These are phyloP conservation scores for Lypha dubia DNA, from an alignment of 2,888 invertebrate species.

Conservation along the genomic window DNA sequence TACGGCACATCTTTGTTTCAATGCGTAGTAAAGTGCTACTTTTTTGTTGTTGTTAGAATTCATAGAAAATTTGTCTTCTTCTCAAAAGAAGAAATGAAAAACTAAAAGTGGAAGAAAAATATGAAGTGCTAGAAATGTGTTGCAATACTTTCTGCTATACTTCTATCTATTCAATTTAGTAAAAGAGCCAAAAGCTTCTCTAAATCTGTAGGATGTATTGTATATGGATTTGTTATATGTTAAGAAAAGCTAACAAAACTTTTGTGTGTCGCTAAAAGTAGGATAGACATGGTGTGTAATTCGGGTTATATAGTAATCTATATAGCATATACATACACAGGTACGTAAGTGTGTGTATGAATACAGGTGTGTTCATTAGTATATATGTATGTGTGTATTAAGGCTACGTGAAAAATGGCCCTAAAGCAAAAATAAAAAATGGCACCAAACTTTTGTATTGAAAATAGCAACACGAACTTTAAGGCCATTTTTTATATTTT, in stretches of 20 bases:
- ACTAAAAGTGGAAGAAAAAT: conserved; percentile 46
- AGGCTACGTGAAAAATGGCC: no score
- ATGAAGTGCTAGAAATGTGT: conserved; percentile 53
- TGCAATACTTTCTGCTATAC: background rate
- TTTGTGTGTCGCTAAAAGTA: background rate
- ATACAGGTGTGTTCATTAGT: background rate
- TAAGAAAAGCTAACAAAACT: conserved; percentile 25
- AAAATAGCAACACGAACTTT: no score
- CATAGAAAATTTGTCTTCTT: conserved; percentile 58
- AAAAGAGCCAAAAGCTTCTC: conserved; percentile 40
- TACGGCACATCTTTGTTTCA: conserved; percentile 75
- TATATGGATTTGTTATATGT: conserved; percentile 10
- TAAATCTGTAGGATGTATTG: conserved; percentile 1
- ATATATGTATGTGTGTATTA: background rate
- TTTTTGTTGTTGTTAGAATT: conserved; percentile 49
- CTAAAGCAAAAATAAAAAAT: no score
- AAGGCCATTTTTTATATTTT: no score
- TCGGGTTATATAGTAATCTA: background rate
- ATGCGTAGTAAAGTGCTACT: conserved; percentile 59
- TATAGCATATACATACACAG: background rate
- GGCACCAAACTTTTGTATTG: no score
- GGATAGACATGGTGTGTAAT: conserved; percentile 6
- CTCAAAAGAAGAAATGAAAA: conserved; percentile 15
- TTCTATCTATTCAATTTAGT: background rate
- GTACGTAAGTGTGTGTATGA: background rate